A percentile compares a stretch with the other conserved stretches of the same genome.
These are phyloP conservation scores for Harpagoxenus sublaevis DNA, from an alignment of 2,888 invertebrate genomes.

Conservation along the genomic window DNA sequence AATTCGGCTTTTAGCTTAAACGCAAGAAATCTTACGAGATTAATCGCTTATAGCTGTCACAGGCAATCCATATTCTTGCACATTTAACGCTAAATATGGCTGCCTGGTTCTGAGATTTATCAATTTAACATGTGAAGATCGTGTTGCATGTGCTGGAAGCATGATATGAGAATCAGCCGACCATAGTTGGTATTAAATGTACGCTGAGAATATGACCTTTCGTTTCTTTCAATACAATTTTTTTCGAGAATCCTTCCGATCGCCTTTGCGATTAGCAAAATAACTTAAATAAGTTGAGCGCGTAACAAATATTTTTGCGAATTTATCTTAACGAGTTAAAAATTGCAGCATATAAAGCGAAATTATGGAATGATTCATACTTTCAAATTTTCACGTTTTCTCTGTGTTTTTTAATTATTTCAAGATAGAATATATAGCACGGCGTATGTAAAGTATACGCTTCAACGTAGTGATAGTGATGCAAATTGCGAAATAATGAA, in stretches of 20 bases:
- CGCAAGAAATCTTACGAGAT: background rate
- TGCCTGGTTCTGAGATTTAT: slow-evolving; percentile 12
- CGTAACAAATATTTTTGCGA: slow-evolving; percentile 5
- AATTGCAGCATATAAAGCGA: background rate
- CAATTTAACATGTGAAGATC: background rate
- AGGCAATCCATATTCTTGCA: slow-evolving; percentile 4
- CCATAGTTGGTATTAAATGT: slow-evolving; percentile 18
- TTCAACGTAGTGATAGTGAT: background rate
- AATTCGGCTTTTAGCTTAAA: background rate
- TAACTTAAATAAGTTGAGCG: background rate
- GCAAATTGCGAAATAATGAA: slow-evolving; percentile 22
- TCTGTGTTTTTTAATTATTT: background rate
- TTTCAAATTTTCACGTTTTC: background rate
- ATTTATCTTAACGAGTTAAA: background rate
- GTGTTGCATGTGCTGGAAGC: background rate
- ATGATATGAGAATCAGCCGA: slow-evolving; percentile 41
- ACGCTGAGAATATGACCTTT: background rate
- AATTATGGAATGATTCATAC: background rate
- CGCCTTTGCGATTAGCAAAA: slow-evolving; percentile 1
- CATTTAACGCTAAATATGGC: slow-evolving; percentile 11
- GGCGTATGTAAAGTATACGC: background rate
- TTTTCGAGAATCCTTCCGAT: slow-evolving; percentile 7
- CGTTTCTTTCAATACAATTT: background rate
- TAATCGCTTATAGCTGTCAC: slow-evolving; percentile 4
- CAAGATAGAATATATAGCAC: background rate